Base-by-base conservation (phyloP, 2,888 invertebrate genomes). In the Mesoligia furuncula region DNA sequence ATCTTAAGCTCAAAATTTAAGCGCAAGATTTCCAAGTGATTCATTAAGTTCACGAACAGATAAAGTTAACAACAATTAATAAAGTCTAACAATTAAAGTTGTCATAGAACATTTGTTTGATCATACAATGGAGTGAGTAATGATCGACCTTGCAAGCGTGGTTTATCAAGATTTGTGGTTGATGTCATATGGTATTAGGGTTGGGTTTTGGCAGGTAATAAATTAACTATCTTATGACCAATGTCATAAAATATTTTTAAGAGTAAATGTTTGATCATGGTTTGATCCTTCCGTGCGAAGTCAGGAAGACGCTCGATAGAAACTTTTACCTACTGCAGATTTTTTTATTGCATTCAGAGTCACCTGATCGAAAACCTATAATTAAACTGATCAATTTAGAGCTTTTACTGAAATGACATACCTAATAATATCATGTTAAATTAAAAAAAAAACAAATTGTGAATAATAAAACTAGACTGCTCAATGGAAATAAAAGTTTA, bases 1-100 rank as follows among this genome's bases (percentile, higher is more conserved):
- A 80, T 77, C 80, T 84, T 8, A 17, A 74, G 15, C 61, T 62
- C 72, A 62, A 31, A 73, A 81, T 72, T 31, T 69, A 57, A 62
- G 31, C 64, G 4, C 54, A 66, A 72, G 59, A 77, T 65, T 54
- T 54, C 57, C 20, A 54, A 78, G 70, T 80, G 77, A 84, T 84
- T 78, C 77, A 85, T 88, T 78, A 81, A 73, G 66, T 48, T 67
- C 59, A 67, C 51, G 36, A 68, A 64, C 2, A 84, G 80, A 88
- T 90, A 92, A 91, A 92, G 88, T 83, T 84, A 70, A 79, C 83
- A 72, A 88, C 88, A 91, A 93, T 92, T 91, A 92, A 93, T 93
- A 91, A 89, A 86, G 87, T 85, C 83, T 85, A 87, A 90, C 90
- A 92, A 92, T 92, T 92, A 85, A 83, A 93, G 89, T 90, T 91